Evolutionary conservation across 2,888 invertebrate genomes (phyloP), one percentile per base, ranked within the genome.

Genomic region (Arrhopalites spinosus): DNA sequence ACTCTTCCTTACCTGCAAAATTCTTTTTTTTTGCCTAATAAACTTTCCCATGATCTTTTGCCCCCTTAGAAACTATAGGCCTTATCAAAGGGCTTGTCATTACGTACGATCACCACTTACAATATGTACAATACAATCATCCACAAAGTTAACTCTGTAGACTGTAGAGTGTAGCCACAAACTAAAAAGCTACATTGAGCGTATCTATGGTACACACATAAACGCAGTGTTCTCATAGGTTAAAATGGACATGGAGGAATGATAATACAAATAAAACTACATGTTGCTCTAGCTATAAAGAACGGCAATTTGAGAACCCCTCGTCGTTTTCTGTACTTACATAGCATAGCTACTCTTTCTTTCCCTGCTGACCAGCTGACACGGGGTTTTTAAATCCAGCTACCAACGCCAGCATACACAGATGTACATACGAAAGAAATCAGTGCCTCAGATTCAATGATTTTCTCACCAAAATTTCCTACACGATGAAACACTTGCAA

Each of bases 21-120:
- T 36, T 36, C 11, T 7, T 36, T 11, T 36, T 36, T 7, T 7
- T 7, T 36, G 3, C 36, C 36, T 11, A 36, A n/a, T n/a, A n/a
- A 70, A 72, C 47, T 72, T 72, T 72, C 72, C 63, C 72, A 72
- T 72, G 72, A 36, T 63, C 72, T 72, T n/a, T 72, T 72, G 72
- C 72, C 63, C 72, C 29, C 43, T 29, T n/a, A 36, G 36, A 36
- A 36, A 36, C 36, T 36, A 7, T 36, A 36, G 27, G 53, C 0
- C 15, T 27, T 53, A n/a, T 17, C 69, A 68, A 20, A 53, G 17
- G 25, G 23, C 20, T 53, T 5, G 53, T 53, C 59, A 59, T 20
- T 25, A 11, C 25, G 59, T 59, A 59, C 23, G 1, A 20, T 7
- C 59, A 20, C 25, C 59, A 59, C 11, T 23, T 53, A 53, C 15